Conservation (phyloP, 2,113 vertebrate genomes). For the human region DNA sequence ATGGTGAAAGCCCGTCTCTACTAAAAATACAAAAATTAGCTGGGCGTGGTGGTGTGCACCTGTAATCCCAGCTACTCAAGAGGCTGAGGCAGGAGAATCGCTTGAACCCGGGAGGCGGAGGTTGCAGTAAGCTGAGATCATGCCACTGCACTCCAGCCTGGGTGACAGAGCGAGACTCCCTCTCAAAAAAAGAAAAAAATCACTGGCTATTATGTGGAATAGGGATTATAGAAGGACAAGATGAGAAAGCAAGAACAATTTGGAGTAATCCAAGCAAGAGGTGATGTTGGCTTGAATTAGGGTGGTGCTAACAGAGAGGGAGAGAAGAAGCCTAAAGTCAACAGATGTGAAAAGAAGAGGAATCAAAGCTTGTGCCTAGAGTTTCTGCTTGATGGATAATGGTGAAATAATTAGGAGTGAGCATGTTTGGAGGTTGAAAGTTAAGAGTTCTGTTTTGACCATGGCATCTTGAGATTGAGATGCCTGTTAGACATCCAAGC, state of each 20-base stretch:
- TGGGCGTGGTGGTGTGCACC: too few species aligned
- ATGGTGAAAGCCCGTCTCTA: too few species aligned
- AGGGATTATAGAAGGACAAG: neutral
- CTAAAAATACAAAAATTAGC: too few species aligned
- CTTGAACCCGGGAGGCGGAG: accelerated
- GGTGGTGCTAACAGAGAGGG: neutral
- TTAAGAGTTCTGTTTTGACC: neutral
- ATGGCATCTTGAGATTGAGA: neutral
- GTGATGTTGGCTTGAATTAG: neutral
- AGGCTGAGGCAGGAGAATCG: too few species aligned
- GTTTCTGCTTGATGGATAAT: neutral
- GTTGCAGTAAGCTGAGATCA: too few species aligned
- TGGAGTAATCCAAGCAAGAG: neutral
- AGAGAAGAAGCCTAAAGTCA: neutral
- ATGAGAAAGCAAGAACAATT: neutral
- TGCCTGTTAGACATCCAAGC: neutral
- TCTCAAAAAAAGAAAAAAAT: neutral
- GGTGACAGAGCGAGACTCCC: too few species aligned
- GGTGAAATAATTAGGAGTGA: neutral
- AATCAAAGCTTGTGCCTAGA: neutral
- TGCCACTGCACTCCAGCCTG: too few species aligned
- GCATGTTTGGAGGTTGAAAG: neutral
- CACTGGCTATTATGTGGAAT: neutral
- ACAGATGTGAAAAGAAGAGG: neutral
- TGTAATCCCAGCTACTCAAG: too few species aligned